Conservation (phyloP, 2,797 vertebrate genomes). For the Chromobotia macracanthus region DNA sequence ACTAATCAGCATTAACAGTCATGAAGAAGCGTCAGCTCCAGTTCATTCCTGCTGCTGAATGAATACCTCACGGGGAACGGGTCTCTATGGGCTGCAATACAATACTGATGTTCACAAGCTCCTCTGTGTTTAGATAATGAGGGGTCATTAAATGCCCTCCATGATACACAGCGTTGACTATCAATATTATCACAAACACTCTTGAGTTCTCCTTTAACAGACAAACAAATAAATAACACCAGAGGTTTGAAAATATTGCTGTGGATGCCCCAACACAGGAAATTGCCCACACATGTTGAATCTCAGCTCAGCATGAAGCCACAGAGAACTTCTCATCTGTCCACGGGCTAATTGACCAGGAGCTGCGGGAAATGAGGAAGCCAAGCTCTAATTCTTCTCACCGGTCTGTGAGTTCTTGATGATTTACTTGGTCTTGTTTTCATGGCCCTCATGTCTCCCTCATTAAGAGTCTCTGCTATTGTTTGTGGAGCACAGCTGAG, state of each 20-base stretch:
- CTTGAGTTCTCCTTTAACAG: background rate
- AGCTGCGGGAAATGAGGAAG: conserved; percentile 50
- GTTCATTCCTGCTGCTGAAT: conserved; percentile 49
- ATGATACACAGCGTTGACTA: background rate
- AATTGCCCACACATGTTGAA: background rate
- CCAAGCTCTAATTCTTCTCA: conserved; percentile 69
- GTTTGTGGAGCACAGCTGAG: background rate
- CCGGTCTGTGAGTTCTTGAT: conserved; percentile 56
- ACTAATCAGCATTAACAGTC: conserved; percentile 56
- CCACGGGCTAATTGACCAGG: background rate
- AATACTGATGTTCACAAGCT: background rate
- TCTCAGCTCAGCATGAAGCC: background rate
- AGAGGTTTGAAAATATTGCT: background rate
- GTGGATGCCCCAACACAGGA: background rate
- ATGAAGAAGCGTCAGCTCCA: conserved; percentile 44
- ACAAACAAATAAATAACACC: background rate
- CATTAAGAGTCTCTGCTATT: conserved; percentile 25
- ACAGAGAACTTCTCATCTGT: background rate
- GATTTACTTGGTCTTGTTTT: conserved; percentile 43
- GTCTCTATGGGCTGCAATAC: background rate
- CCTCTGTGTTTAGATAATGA: background rate
- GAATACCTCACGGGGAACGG: background rate
- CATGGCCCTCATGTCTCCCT: conserved; percentile 45
- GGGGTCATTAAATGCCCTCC: background rate
- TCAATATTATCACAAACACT: background rate